phyloP scores from a whole-genome alignment of 2,113 vertebrate genomes.

The Andinoacara biseriatus region DNA sequence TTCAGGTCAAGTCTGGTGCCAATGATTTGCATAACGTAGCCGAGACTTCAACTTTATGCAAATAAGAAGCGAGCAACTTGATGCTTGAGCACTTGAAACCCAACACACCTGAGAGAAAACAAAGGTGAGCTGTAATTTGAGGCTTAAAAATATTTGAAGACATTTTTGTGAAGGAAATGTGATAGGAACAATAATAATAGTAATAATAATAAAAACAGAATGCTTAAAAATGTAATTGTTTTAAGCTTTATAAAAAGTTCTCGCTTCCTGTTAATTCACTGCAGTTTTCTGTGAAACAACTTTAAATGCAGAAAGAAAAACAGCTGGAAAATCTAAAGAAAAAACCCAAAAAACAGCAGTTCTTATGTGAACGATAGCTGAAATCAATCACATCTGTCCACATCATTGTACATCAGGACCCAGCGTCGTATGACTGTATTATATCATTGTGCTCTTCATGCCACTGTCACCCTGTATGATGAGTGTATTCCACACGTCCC shows the following conservation, averaged over 20 bases:
- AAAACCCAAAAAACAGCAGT: neutral
- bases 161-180: neutral
- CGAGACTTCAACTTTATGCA: neutral
- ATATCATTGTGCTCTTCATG: neutral
- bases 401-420: neutral
- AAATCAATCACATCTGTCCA: neutral
- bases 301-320: neutral
- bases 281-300: neutral
- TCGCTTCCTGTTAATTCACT: neutral
- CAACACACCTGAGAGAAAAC: neutral
- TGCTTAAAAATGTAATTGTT: too few relatives aligned
- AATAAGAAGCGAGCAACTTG: neutral
- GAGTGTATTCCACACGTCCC: slow-evolving; percentile 38
- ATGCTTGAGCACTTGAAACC: neutral
- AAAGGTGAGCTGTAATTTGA: neutral
- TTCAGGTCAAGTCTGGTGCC: neutral
- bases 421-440: neutral
- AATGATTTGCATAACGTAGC: neutral
- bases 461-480: slow-evolving; percentile 9
- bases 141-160: neutral
- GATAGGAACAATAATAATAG: neutral
- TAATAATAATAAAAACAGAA: too few relatives aligned
- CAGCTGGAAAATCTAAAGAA: neutral
- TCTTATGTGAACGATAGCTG: neutral
- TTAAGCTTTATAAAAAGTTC: neutral